Conservation (phyloP, 2,797 vertebrate genomes). For the Clarias fuscus region DNA sequence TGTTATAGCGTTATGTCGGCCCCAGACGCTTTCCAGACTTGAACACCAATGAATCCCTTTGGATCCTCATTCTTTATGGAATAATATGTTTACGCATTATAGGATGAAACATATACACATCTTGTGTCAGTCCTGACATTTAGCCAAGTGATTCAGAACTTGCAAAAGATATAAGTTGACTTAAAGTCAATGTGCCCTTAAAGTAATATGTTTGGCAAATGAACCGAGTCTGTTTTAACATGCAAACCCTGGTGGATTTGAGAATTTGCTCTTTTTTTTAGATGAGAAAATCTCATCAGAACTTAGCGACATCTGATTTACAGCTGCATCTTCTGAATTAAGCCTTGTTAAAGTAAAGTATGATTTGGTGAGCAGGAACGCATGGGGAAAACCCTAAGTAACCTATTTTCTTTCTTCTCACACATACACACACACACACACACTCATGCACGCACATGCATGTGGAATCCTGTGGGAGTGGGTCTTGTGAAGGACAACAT, state of each 20-base stretch:
- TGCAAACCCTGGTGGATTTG: background rate
- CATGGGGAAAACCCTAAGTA: constrained; percentile 1
- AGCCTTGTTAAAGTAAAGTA: constrained; percentile 1
- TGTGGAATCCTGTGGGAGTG: constrained; percentile 50
- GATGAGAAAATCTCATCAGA: background rate
- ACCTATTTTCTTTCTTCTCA: background rate
- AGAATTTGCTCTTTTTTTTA: constrained; percentile 1
- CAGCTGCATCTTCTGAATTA: constrained; percentile 5
- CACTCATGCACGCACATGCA: constrained; percentile 1
- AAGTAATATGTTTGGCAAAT: constrained; percentile 17
- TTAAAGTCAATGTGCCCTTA: background rate
- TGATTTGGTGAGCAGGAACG: background rate
- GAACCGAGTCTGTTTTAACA: constrained; percentile 12
- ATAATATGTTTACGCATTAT: background rate
- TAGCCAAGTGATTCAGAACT: background rate
- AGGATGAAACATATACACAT: background rate
- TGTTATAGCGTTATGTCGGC: constrained; percentile 28
- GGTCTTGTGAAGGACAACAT: constrained; percentile 72
- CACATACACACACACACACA: background rate
- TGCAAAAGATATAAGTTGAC: no score
- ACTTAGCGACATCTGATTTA: constrained; percentile 10
- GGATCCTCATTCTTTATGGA: background rate
- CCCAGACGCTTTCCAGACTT: constrained; percentile 12
- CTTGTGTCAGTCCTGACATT: background rate
- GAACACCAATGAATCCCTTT: background rate